Percentiles rank a stretch among this genome's conserved stretches.
Conservation (phyloP, 2,797 vertebrate species). For the Paedocypris micromegethes region DNA sequence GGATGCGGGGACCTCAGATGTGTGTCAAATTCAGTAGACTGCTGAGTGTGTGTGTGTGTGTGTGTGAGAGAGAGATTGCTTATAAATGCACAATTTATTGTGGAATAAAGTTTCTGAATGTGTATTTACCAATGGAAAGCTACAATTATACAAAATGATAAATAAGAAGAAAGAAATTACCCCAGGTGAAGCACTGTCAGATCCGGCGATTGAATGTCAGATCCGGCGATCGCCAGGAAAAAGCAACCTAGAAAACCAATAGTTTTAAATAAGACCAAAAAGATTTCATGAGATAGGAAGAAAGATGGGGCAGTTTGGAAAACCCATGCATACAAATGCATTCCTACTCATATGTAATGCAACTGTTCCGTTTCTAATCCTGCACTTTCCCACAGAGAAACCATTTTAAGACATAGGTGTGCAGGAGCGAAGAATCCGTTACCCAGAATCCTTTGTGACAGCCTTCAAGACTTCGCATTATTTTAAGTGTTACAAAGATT, state of each 20-base stretch:
- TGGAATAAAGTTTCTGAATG: too few relatives aligned
- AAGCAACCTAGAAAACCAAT: slow-evolving; percentile 26
- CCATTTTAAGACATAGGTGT: neutral
- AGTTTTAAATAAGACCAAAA: slow-evolving; percentile 7
- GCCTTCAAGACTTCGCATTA: too few relatives aligned
- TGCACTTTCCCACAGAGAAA: slow-evolving; percentile 1
- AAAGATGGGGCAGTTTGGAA: slow-evolving; percentile 11
- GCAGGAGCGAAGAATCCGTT: neutral
- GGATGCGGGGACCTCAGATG: slow-evolving; percentile 21
- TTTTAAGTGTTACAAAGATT: too few relatives aligned
- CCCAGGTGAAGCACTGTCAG: too few relatives aligned
- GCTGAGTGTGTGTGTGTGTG: too few relatives aligned
- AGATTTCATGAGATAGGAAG: neutral
- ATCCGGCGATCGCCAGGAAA: slow-evolving; percentile 5
- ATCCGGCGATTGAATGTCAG: neutral
- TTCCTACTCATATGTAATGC: slow-evolving; percentile 1
- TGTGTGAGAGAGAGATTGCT: too few relatives aligned
- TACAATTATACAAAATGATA: too few relatives aligned
- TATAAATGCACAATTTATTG: too few relatives aligned
- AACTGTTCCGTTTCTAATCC: neutral
- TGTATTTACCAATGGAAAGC: too few relatives aligned
- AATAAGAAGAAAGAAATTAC: too few relatives aligned
- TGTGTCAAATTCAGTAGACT: too few relatives aligned
- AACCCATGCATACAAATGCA: slow-evolving; percentile 24
- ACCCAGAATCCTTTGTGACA: too few relatives aligned